Percentiles rank a stretch among this genome's conserved stretches.
phyloP scores from a whole-genome alignment of 2,888 invertebrate species.

The Eumerus sabulonum region DNA sequence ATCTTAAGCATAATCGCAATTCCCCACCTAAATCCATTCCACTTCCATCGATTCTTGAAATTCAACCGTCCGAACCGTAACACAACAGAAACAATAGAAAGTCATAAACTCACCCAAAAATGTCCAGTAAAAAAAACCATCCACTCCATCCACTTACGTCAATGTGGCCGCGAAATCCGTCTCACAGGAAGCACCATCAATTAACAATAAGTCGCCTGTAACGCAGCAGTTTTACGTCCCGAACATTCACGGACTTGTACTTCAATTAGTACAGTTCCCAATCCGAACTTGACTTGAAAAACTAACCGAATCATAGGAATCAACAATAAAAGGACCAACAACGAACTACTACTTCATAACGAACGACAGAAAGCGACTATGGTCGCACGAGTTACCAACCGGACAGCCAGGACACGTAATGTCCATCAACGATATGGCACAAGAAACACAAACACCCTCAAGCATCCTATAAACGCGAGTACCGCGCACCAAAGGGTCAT shows the following conservation, averaged over 20 bases:
- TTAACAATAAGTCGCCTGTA: constrained; percentile 7
- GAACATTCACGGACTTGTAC: constrained; percentile 28
- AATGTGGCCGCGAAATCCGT: not conserved
- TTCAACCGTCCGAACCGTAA: too few species aligned
- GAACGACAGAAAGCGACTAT: constrained; percentile 10
- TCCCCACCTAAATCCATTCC: too few species aligned
- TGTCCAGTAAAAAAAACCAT: too few species aligned
- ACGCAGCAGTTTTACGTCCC: too few species aligned
- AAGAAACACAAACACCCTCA: not conserved
- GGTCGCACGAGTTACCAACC: constrained; percentile 9
- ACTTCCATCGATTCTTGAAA: too few species aligned
- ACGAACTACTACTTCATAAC: constrained; percentile 5
- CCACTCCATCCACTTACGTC: too few species aligned
- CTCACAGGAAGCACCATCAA: constrained; percentile 27
- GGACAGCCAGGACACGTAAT: constrained; percentile 20
- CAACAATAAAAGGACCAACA: constrained; percentile 5
- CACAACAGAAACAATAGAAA: too few species aligned
- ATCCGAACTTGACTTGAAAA: constrained; percentile 51
- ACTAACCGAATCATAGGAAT: constrained; percentile 27
- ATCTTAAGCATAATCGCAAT: too few species aligned
- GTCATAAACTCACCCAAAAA: too few species aligned
- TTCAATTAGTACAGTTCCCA: constrained; percentile 6
- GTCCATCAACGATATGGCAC: constrained; percentile 8
- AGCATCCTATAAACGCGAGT: too few species aligned
- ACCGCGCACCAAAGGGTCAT: constrained; percentile 20